Base-by-base conservation (phyloP, 2,113 vertebrate species). In the Erpornis zantholeuca region DNA sequence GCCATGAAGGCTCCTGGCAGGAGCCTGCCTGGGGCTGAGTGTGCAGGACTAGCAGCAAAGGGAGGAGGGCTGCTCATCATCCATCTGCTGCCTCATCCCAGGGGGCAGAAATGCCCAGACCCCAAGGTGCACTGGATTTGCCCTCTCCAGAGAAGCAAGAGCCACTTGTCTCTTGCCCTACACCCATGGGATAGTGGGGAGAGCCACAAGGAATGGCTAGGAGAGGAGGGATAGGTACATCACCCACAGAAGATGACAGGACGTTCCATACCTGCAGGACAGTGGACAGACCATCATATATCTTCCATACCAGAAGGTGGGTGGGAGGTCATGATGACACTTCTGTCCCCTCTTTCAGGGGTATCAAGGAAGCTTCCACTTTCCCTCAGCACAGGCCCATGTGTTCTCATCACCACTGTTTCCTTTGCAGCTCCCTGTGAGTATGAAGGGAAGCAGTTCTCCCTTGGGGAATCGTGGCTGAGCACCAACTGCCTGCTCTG, bases 381-480 rank as follows among this genome's bases (percentile, higher is more conserved):
- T 0, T 0, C 22, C 23, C 54, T 23, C 0, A 1, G 40, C 5
- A 14, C 7, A 24, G 25, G 15, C 15, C 19, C 19, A 29, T 0
- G 1, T 7, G 8, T 4, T 40, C 75, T 86, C 47, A 76, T 20
- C 4, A 11, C 29, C 29, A 38, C n/a, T n/a, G 8, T 72, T 92
- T 97, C 59, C 45, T 88, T 96, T 85, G 52, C 96, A 99, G 99
- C 98, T 20, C 92, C 97, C 90, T 99, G 99, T 13, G 97, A 97
- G 82, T 98, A 98, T 0, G 97, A 98, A 60, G 98, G 98, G 49
- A 98, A 97, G 78, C 94, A 97, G n/a, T 99, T 98, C 86, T 97
- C 98, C 12, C 93, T 99, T 33, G 99, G 99, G 3, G 99, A 99
- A 60, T 98, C 98, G 2, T 99, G 99, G 99, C 98, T 99, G 97